phyloP scores from a whole-genome alignment of 2,113 vertebrate species.

The Toxotes jaculatrix region DNA sequence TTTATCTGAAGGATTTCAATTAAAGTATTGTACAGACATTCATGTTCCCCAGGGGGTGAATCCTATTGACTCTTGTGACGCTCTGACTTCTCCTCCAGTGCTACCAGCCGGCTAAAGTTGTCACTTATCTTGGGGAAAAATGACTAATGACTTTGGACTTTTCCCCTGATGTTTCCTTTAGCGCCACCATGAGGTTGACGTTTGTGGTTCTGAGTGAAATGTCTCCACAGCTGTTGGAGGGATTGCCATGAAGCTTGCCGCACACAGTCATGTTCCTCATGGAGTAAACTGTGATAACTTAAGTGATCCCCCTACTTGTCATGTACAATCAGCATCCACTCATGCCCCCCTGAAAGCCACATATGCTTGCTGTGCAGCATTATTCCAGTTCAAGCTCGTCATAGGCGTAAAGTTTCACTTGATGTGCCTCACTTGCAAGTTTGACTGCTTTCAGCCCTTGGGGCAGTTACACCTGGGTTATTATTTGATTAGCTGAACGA shows the following conservation, averaged over 20 bases:
- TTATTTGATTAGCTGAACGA: conserved; percentile 30
- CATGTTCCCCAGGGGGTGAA: too few species aligned
- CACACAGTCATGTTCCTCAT: not conserved
- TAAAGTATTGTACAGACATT: too few species aligned
- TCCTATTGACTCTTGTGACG: too few species aligned
- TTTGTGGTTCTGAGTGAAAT: not conserved
- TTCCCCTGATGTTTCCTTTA: too few species aligned
- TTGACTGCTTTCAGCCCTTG: conserved; percentile 1
- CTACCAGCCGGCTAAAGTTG: too few species aligned
- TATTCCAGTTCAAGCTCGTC: not conserved
- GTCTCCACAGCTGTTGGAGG: not conserved
- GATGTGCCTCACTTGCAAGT: conserved; percentile 13
- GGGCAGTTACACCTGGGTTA: conserved; percentile 30
- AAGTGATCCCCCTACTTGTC: not conserved
- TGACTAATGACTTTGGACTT: too few species aligned
- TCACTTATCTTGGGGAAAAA: too few species aligned
- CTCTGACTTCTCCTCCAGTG: too few species aligned
- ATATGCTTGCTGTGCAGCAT: not conserved
- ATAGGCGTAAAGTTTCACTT: not conserved
- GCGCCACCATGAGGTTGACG: not conserved
- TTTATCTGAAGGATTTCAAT: too few species aligned
- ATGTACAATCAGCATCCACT: not conserved
- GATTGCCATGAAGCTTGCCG: not conserved
- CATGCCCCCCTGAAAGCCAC: not conserved
- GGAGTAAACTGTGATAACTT: not conserved